Base-by-base conservation (phyloP, 2,113 vertebrate genomes). In the Anseranas semipalmata region DNA sequence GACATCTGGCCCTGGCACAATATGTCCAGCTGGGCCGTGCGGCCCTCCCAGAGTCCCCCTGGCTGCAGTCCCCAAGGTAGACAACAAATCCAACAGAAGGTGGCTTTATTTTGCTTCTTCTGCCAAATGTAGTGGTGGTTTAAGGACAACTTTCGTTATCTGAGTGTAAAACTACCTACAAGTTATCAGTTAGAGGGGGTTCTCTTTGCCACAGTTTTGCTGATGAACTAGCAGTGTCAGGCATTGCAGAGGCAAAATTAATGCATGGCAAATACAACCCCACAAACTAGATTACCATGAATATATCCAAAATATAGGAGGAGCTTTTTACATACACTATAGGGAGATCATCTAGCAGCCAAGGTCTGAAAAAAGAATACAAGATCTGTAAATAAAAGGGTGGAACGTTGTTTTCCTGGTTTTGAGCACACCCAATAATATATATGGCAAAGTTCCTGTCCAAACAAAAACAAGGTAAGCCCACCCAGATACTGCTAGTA, bases 21-120 rank as follows among this genome's bases (percentile, higher is more conserved):
- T 37, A 6, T 1, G 0, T 82, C 48, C 35, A 8, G 53, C 41
- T 43, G 63, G 59, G n/a, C 55, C n/a, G 32, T 16, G 5, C 5
- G 41, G 22, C n/a, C 11, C 10, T n/a, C 16, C 6, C 68, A 8
- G 35, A 35, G 2, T 48, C 27, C 46, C 43, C 75, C 10, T 37
- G 66, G 46, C 35, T 88, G 21, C 0, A 1, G 12, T 77, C 53
- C 28, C 35, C 30, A 37, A 33, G 24, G 25, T 35, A 12, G 30
- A 19, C 0, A 1, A 46, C n/a, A 50, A 46, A 45, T 37, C 0
- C 0, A 37, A 39, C 22, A 62, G 20, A 93, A 62, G 5, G 37
- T 58, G 18, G 24, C 37, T 93, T 86, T 53, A 25, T 76, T 86
- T 89, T 84, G 4, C 30, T 91, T 80, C 1, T 1, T 27, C 21